Evolutionary conservation across 2,797 vertebrate genomes (phyloP), one percentile per base, ranked within the genome.

Genomic region (Sebastes itinus): DNA sequence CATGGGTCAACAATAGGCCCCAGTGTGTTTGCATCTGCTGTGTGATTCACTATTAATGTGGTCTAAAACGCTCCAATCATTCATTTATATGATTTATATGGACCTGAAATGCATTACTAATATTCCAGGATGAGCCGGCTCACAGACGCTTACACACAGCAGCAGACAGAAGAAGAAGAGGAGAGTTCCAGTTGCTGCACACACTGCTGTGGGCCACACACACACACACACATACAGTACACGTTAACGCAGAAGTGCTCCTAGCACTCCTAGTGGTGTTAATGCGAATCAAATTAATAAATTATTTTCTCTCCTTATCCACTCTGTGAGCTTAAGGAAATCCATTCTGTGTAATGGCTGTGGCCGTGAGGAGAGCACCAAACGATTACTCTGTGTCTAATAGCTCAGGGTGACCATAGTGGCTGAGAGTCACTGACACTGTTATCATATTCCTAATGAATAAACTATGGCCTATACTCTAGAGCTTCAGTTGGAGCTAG

Each of bases 281-380:
- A 69, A 77, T 80, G 20, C 7, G 4, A 71, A 35, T 77, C 30
- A 78, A 82, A 76, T 72, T 20, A 76, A 80, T 70, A 52, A 52
- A 67, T 80, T 35, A 85, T 79, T 72, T 72, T 46, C 72, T 46
- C 61, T 54, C 49, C 25, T 81, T 67, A 67, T 79, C 69, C 80
- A 72, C 55, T 61, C 58, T 22, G 64, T 27, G 42, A 32, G 74
- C 30, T 66, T 68, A 65, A 75, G 56, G 11, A 63, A 73, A 71
- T 66, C 46, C 67, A 71, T 75, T 80, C 62, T 16, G 25, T 67
- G 54, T 63, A 74, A 68, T 56, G 55, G 28, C 62, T 69, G n/a
- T 69, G 73, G 46, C 58, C 1, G 25, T 46, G 14, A 70, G 55
- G 46, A 74, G 16, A 22, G 23, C 16, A 12, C 28, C 70, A 62